phyloP scores from a whole-genome alignment of 2,888 invertebrate genomes.

The Frankliniella intonsa region DNA sequence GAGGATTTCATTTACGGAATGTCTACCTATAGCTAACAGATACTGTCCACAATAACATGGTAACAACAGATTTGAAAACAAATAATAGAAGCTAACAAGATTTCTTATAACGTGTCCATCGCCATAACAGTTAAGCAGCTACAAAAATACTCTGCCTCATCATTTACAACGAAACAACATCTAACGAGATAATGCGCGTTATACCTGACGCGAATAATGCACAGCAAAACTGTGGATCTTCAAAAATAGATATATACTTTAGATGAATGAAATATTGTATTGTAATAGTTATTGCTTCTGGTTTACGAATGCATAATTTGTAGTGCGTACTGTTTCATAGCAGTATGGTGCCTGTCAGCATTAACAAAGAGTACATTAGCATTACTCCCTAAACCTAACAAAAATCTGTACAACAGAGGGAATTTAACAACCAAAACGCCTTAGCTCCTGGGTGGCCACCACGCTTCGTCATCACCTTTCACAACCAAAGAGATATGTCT shows the following conservation, averaged over 20 bases:
- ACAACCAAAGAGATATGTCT: constrained; percentile 21
- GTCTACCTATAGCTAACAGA: constrained; percentile 12
- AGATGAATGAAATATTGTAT: background rate
- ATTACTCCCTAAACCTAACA: background rate
- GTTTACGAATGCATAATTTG: background rate
- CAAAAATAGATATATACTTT: constrained; percentile 15
- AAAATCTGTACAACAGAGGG: constrained; percentile 5
- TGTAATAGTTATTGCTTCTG: constrained; percentile 21
- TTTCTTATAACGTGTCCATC: constrained; percentile 13
- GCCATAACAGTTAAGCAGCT: constrained; percentile 21
- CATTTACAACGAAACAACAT: constrained; percentile 15
- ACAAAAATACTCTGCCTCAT: constrained; percentile 17
- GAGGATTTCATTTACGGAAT: background rate
- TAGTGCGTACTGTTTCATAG: background rate
- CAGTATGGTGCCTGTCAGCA: constrained; percentile 3
- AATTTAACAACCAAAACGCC: background rate
- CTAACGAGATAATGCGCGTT: constrained; percentile 18
- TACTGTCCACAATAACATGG: constrained; percentile 24
- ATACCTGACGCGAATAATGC: background rate
- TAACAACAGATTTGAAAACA: constrained; percentile 21
- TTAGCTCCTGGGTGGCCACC: background rate
- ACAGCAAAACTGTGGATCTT: constrained; percentile 18
- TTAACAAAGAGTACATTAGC: background rate
- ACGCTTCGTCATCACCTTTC: constrained; percentile 9
- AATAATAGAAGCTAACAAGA: constrained; percentile 18